A percentile compares a stretch with the other conserved stretches of the same genome.
Evolutionary conservation across 2,888 invertebrate genomes (phyloP).

Genomic region (Urechis unicinctus): DNA sequence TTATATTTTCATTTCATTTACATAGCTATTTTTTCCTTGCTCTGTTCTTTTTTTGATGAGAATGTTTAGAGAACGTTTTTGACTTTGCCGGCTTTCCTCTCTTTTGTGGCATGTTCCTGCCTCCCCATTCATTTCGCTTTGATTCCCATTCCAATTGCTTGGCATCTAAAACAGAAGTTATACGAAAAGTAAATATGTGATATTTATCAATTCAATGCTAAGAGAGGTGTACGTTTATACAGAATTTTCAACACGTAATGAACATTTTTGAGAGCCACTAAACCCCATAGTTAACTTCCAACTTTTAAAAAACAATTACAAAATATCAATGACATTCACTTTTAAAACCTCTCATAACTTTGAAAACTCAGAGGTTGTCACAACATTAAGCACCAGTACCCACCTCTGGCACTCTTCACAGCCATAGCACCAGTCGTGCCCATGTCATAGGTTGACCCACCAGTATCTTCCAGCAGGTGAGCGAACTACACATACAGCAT

Average conservation of each 20-base stretch:
- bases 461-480: slow-evolving; percentile 76
- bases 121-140: slow-evolving; percentile 32
- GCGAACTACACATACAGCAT: too few species aligned
- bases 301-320: too few species aligned
- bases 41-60: too few species aligned
- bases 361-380: too few species aligned
- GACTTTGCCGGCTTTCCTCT: slow-evolving; percentile 13
- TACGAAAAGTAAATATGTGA: too few species aligned
- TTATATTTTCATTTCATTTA: too few species aligned
- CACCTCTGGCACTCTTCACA: slow-evolving; percentile 30
- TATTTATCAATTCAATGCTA: too few species aligned
- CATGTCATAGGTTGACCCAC: slow-evolving; percentile 57
- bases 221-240: too few species aligned
- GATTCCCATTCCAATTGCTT: slow-evolving; percentile 50
- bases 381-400: too few species aligned
- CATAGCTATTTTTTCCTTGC: too few species aligned
- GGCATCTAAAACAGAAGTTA: slow-evolving; percentile 31
- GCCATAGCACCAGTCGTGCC: slow-evolving; percentile 57
- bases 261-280: neutral
- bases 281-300: too few species aligned
- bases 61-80: neutral
- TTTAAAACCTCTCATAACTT: too few species aligned
- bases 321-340: neutral
- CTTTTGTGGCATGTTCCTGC: slow-evolving; percentile 26
- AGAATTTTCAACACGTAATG: neutral